Evolutionary conservation across 2,797 vertebrate genomes (phyloP).

Genomic region (Taeniopygia guttata): DNA sequence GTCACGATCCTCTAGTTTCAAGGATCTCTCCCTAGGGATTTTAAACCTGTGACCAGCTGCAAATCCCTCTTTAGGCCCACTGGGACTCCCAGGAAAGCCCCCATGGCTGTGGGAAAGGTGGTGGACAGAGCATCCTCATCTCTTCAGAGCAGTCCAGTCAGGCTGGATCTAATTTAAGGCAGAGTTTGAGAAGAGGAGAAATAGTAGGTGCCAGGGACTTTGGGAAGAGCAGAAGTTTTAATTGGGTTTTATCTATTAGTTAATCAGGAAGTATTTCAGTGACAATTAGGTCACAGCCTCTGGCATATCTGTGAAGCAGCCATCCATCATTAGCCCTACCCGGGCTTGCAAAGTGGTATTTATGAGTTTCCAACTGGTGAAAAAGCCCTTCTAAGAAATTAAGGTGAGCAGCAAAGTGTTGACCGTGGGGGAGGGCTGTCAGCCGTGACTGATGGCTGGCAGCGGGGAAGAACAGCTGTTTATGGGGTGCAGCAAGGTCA

Average conservation of each 20-base stretch:
- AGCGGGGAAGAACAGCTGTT: constrained; percentile 32
- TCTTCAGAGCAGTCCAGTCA: neutral
- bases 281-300: constrained; percentile 63
- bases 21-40: neutral
- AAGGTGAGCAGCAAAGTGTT: constrained; percentile 34
- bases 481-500: neutral
- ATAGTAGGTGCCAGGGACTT: neutral
- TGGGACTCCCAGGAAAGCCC: neutral
- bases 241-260: constrained; percentile 55
- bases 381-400: constrained; percentile 48
- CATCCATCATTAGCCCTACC: constrained; percentile 59
- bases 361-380: constrained; percentile 11
- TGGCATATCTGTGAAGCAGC: constrained; percentile 36
- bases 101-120: neutral
- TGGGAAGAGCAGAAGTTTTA: constrained; percentile 18
- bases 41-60: accelerated
- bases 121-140: neutral
- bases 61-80: neutral
- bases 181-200: neutral
- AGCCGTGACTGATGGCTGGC: constrained; percentile 28
- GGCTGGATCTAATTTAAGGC: neutral
- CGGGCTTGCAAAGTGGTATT: constrained; percentile 50
- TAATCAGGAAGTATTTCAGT: constrained; percentile 55
- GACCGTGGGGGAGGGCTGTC: constrained; percentile 44
- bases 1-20: neutral